Conservation (phyloP, 2,797 vertebrate species). For the Babyrousa celebensis region DNA sequence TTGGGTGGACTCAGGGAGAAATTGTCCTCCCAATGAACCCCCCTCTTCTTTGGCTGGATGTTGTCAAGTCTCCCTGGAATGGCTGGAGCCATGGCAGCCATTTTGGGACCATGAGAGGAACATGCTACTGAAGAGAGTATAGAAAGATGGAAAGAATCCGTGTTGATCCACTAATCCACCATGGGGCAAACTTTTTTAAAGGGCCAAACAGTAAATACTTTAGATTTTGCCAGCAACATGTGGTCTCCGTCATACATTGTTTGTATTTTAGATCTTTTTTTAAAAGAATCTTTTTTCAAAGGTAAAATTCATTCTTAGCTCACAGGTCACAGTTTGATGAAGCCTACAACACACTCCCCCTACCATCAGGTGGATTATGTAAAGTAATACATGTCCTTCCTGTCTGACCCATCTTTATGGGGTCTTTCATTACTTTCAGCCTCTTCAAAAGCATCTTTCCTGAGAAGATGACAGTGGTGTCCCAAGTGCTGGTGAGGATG, state of each 20-base stretch:
- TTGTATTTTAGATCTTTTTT: background rate
- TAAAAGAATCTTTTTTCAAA: background rate
- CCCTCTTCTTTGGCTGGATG: background rate
- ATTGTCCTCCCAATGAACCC: background rate
- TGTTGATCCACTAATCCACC: background rate
- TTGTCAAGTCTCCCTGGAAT: background rate
- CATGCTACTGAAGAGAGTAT: background rate
- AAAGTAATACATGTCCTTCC: fast-evolving
- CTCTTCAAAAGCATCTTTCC: background rate
- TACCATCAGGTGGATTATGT: background rate
- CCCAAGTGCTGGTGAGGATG: fast-evolving
- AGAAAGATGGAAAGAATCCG: background rate
- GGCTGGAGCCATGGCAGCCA: constrained; percentile 2
- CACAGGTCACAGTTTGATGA: background rate
- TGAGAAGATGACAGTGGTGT: fast-evolving
- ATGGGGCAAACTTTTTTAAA: background rate
- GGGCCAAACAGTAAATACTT: background rate
- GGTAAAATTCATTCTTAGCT: background rate
- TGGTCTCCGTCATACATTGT: background rate
- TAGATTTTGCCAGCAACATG: background rate
- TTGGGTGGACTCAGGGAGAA: background rate
- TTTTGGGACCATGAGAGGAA: background rate
- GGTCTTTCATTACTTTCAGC: background rate
- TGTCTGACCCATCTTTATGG: too few species aligned
- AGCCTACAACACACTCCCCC: fast-evolving